Conservation (phyloP, 2,888 invertebrate genomes). For the Sesamia inferens region DNA sequence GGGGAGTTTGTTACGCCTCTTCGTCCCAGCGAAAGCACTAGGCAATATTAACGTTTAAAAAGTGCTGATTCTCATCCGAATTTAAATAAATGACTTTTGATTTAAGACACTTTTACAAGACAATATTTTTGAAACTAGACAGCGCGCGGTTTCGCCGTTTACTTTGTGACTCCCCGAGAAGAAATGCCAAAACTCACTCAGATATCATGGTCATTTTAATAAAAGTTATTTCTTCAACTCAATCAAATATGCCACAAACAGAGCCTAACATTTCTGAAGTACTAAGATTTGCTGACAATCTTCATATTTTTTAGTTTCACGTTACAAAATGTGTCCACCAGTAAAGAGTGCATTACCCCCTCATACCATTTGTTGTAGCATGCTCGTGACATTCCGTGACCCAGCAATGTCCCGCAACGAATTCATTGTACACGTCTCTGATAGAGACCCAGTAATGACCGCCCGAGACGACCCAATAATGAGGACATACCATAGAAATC, state of each 20-base stretch:
- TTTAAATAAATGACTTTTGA: too few species aligned
- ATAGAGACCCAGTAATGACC: constrained; percentile 20
- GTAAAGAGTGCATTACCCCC: not conserved
- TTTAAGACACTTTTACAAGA: not conserved
- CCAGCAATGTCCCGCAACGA: constrained; percentile 1
- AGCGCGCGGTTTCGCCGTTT: not conserved
- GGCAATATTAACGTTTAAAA: too few species aligned
- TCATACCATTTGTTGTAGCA: not conserved
- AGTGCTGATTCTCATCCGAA: too few species aligned
- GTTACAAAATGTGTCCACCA: not conserved
- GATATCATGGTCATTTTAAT: not conserved
- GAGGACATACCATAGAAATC: constrained; percentile 53
- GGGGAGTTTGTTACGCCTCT: too few species aligned
- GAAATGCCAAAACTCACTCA: not conserved
- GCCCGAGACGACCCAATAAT: constrained; percentile 22
- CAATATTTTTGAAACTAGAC: not conserved
- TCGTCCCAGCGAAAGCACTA: too few species aligned
- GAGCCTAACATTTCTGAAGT: not conserved
- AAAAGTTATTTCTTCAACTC: not conserved
- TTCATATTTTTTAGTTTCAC: not conserved
- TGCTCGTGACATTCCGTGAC: constrained; percentile 1
- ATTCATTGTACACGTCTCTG: constrained; percentile 16
- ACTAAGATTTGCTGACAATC: not conserved
- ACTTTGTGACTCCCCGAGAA: not conserved
- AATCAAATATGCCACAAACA: too few species aligned